Base-by-base conservation (phyloP, 2,888 invertebrate species). In the Aporophyla nigra region DNA sequence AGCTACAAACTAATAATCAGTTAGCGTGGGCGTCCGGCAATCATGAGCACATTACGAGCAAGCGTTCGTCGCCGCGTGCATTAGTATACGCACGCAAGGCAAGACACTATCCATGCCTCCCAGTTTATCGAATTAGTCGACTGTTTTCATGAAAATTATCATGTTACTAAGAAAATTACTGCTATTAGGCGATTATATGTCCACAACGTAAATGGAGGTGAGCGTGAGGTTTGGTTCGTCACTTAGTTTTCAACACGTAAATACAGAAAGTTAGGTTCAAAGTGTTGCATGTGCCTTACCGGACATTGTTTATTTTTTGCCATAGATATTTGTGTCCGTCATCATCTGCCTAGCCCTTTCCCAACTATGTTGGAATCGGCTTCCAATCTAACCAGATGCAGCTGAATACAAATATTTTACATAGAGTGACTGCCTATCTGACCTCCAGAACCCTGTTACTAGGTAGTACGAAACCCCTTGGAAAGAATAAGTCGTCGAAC, bases 91-190 rank as follows among this genome's bases (percentile, higher is more conserved):
- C 69, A 49, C 75, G 72, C 72, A 67, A 69, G 71, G n/a, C 66
- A 54, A 74, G n/a, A 69, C 63, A 53, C 66, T 82, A 71, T 72
- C 78, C 58, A 21, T 51, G 70, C 59, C 73, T 58, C 74, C 24
- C 54, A 46, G 83, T 65, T 84, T 84, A 85, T 85, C 86, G 86
- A 85, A 74, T 84, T 84, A 84, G 68, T 33, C 51, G 51, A 76
- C 76, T 62, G 58, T 65, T 82, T 77, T 54, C 68, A 69, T 74
- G 71, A 82, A 74, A 51, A 49, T 33, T 46, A 63, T 82, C 51
- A 46, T 56, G 56, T 46, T 76, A 40, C 53, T 69, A 67, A 61
- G 73, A 51, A 81, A 77, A 85, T 70, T 5, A 71, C 70, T 27
- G 51, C 54, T 5, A 68, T 74, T 70, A 67, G 14, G 56, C 73